Conservation (phyloP, 1,140 invertebrate genomes). For the Elymnias hypermnestra region DNA sequence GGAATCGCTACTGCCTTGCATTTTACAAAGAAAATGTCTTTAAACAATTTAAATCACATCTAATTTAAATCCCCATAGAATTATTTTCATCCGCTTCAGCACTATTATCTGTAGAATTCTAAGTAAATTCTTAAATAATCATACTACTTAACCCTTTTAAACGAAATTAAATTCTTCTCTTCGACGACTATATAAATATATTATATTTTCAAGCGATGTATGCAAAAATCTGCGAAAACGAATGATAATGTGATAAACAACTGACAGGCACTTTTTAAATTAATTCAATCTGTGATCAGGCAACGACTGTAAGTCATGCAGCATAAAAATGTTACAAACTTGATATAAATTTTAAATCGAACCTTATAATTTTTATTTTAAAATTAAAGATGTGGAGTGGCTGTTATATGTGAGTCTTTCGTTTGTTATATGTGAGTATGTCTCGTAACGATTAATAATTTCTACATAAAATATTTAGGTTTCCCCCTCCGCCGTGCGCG, state of each 20-base stretch:
- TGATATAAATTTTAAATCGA: no score
- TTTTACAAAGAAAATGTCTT: slow-evolving; percentile 24
- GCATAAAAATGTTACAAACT: no score
- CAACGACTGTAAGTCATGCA: not conserved
- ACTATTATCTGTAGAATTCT: not conserved
- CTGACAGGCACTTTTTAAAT: not conserved
- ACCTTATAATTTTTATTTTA: no score
- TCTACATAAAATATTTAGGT: no score
- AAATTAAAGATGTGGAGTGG: no score
- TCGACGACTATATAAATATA: not conserved
- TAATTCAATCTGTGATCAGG: not conserved
- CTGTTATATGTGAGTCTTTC: no score
- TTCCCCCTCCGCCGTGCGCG: no score
- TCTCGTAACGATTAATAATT: no score
- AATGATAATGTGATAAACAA: slow-evolving; percentile 13
- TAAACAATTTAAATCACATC: slow-evolving; percentile 4
- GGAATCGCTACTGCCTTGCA: slow-evolving; percentile 63
- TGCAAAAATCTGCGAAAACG: slow-evolving; percentile 17
- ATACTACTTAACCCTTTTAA: no score
- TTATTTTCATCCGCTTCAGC: not conserved
- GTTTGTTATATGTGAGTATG: no score
- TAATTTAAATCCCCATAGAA: slow-evolving; percentile 11
- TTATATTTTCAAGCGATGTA: not conserved
- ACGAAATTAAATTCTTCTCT: not conserved
- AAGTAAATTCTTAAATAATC: no score